Base-by-base conservation (phyloP, 2,113 vertebrate genomes). In the Pollachius pollachius region DNA sequence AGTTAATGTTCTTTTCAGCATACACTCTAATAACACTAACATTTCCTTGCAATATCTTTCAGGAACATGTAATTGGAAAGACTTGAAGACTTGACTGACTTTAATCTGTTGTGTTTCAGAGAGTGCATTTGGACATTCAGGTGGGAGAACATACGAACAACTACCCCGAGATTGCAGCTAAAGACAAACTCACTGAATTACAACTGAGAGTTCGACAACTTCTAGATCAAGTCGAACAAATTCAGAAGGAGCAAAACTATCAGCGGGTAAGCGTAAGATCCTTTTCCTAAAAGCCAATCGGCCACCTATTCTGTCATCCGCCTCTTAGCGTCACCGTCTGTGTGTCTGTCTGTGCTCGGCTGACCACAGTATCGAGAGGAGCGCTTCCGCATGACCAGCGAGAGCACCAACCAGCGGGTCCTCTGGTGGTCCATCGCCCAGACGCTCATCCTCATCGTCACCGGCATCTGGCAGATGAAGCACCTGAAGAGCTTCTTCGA, bases 391-490 rank as follows among this genome's bases (percentile, higher is more conserved):
- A 93, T 96, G 93, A 98, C 96, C 0, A 98, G 96, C 0, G 96
- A 98, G 86, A 98, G 96, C 90, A 98, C 96, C 41, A 97, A 97
- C 90, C 96, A 98, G 90, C 92, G 96, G 0, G 96, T 98, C 15
- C 93, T 98, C 3, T 98, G 96, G 96, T 98, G 96, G 96, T 98
- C 96, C 76, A 97, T 98, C 1, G 91, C 96, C 5, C 96, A 98
- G 83, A 98, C 96, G 0, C 81, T 96, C 87, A 98, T 98, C 89
- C 95, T 98, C 81, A 93, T 98, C 81, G 80, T 96, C 85, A 98
- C 95, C 0, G 96, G 96, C 41, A 94, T 97, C 81, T 98, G 96
- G 96, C 96, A 98, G 89, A 98, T 98, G 96, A 92, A 94, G 63
- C 96, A 98, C 68, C 95, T 98, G 73, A 98, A 98, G 81, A 95